Evolutionary conservation across 2,113 vertebrate genomes (phyloP).

Genomic region (Isurus oxyrinchus): DNA sequence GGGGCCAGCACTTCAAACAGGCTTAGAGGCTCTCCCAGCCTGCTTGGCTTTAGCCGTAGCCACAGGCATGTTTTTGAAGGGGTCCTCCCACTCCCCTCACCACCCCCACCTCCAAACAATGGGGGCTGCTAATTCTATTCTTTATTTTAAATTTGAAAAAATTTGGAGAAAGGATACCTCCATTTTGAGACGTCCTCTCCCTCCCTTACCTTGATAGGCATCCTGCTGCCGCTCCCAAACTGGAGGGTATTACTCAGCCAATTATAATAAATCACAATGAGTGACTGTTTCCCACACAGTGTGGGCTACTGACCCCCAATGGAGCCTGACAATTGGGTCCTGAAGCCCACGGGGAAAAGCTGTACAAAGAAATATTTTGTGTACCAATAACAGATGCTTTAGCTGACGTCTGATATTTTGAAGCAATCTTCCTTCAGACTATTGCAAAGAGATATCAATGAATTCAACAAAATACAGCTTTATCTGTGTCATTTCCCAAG

Average conservation of each 20-base stretch:
- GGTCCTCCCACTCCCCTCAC: no score
- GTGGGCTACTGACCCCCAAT: neutral
- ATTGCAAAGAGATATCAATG: neutral
- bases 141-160: no score
- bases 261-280: neutral
- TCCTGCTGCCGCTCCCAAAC: no score
- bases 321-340: neutral
- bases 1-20: no score
- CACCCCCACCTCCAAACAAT: no score
- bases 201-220: no score
- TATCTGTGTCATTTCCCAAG: neutral
- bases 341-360: neutral
- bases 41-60: no score
- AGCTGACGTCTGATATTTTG: neutral
- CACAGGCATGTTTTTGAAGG: no score
- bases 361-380: neutral
- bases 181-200: no score
- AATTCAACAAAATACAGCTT: neutral
- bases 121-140: no score
- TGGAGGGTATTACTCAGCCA: neutral
- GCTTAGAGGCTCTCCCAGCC: no score
- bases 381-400: neutral
- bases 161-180: no score
- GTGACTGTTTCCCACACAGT: neutral
- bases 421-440: neutral